Evolutionary conservation across 2,888 invertebrate species (phyloP).

Genomic region (Mechanitis mazaeus): DNA sequence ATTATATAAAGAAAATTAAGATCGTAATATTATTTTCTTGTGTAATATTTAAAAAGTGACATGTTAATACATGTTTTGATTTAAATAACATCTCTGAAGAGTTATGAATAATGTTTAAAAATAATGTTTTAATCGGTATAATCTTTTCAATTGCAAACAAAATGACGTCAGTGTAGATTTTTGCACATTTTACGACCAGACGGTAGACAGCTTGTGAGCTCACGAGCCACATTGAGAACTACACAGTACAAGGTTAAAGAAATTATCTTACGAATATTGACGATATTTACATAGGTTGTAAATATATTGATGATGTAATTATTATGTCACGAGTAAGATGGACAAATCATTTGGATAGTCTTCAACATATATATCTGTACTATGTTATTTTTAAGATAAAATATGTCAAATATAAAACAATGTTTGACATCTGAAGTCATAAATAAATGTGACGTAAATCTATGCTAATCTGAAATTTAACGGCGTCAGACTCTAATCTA

Average conservation of each 20-base stretch:
- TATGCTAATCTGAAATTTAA: slow-evolving; percentile 6
- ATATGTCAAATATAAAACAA: too few species aligned
- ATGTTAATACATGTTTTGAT: too few species aligned
- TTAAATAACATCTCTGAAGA: too few species aligned
- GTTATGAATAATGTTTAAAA: neutral
- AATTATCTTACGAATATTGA: neutral
- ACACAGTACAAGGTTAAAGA: slow-evolving; percentile 9
- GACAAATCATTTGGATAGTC: too few species aligned
- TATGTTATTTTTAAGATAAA: too few species aligned
- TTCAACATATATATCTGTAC: too few species aligned
- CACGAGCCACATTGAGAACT: slow-evolving; percentile 6
- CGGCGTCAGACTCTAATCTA: slow-evolving; percentile 12
- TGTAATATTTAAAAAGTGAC: too few species aligned
- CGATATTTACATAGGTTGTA: neutral
- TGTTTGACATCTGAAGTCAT: too few species aligned
- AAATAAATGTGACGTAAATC: slow-evolving; percentile 6
- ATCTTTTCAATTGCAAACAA: slow-evolving; percentile 14
- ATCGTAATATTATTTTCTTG: too few species aligned
- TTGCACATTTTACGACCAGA: slow-evolving; percentile 56
- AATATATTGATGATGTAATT: too few species aligned
- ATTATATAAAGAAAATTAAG: too few species aligned
- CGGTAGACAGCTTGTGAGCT: slow-evolving; percentile 27
- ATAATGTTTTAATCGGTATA: neutral
- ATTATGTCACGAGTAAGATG: too few species aligned
- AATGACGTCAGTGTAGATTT: slow-evolving; percentile 60